Evolutionary conservation across 2,888 invertebrate genomes (phyloP), one percentile per base, ranked within the genome.

Genomic region (Trachelus troglodyta): DNA sequence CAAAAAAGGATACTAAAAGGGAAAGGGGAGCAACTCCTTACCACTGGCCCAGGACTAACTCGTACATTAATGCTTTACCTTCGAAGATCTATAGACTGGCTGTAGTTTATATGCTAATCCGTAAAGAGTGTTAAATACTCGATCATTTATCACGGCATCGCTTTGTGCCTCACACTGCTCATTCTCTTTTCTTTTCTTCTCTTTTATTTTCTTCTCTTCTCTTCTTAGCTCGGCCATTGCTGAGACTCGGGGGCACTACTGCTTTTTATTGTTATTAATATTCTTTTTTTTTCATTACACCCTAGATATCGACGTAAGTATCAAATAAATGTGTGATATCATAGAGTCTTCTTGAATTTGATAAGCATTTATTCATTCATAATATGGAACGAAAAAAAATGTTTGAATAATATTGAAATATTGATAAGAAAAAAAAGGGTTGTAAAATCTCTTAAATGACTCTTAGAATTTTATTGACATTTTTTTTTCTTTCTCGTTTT

Each of bases 81-180:
- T 87, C 87, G 87, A 91, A 91, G 91, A 91, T 91, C 91, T 91
- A 91, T 91, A 90, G 91, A 91, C 91, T 91, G 88, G 84, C 90
- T 88, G 91, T 91, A 91, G 91, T 91, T 91, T 91, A 91, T 91
- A 91, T 91, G 91, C 91, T 91, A 91, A 91, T 91, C 90, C 90
- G 90, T 91, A 91, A 91, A 91, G 91, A 91, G 91, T 91, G 91
- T 91, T 91, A 91, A 91, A 91, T 91, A 91, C 91, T 91, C 87
- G 90, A 91, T 91, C 91, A 91, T 91, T 91, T 91, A 91, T 91
- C 91, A 91, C 90, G 88, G 88, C 87, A 87, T 87, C 86, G 87
- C 88, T 85, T 88, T 86, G 85, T 87, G 85, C 82, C 83, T 85
- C 81, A 85, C 83, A 85, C 83, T 83, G 81, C 81, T 83, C 79